Percentiles rank a stretch among this genome's conserved stretches.
phyloP scores from a whole-genome alignment of 2,113 vertebrate genomes.

The Pica pica region DNA sequence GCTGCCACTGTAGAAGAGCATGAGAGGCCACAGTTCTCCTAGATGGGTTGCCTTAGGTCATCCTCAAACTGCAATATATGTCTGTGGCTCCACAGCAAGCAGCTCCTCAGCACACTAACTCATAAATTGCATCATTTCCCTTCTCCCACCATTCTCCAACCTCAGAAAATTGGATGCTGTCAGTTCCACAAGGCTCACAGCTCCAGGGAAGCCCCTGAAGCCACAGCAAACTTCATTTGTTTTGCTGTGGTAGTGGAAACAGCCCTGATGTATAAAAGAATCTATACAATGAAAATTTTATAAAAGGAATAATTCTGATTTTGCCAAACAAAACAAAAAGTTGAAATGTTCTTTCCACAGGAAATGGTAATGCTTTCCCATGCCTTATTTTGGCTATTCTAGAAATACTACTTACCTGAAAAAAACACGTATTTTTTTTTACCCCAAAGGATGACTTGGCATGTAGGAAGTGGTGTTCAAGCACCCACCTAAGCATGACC shows the following conservation, averaged over 20 bases:
- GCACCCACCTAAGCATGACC: neutral
- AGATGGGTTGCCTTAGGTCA: neutral
- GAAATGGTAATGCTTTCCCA: neutral
- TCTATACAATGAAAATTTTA: no score
- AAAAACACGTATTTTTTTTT: accelerated
- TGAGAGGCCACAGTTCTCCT: accelerated
- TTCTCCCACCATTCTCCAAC: neutral
- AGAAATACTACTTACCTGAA: neutral
- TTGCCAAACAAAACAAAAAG: neutral
- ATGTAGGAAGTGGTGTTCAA: neutral
- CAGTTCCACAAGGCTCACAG: neutral
- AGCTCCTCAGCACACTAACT: neutral
- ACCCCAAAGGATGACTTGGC: neutral
- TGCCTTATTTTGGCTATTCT: neutral
- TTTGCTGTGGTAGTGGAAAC: neutral
- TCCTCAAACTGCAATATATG: neutral
- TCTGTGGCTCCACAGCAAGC: neutral
- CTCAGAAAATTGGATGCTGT: neutral
- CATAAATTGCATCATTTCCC: neutral
- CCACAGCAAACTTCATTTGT: neutral
- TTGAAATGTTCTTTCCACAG: neutral
- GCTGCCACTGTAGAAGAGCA: neutral
- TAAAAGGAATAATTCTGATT: neutral
- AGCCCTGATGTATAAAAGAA: neutral
- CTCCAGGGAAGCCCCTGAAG: neutral